phyloP scores from a whole-genome alignment of 1,140 invertebrate genomes.

The Plutomurus gul region DNA sequence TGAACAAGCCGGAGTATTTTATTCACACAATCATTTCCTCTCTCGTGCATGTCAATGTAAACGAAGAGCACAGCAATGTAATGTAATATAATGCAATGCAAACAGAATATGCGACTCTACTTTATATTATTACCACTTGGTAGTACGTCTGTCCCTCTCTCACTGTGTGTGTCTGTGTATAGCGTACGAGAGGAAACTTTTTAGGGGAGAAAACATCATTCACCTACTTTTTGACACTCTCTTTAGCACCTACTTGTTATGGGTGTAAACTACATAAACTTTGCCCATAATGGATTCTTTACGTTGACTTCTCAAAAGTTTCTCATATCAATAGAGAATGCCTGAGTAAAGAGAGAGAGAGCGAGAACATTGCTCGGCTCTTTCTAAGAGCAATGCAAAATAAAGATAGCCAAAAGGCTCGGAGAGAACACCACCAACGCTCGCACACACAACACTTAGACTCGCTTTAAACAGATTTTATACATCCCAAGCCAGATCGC shows the following conservation, averaged over 20 bases:
- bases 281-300: constrained; percentile 42
- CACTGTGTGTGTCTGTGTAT: no score
- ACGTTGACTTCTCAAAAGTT: constrained; percentile 37
- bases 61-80: not conserved
- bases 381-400: no score
- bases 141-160: no score
- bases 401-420: not conserved
- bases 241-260: constrained; percentile 46
- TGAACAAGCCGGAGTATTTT: no score
- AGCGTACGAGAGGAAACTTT: constrained; percentile 1
- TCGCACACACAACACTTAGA: not conserved
- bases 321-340: constrained; percentile 29
- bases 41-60: not conserved
- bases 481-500: not conserved
- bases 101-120: not conserved
- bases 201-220: constrained; percentile 40
- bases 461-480: constrained; percentile 10
- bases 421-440: not conserved
- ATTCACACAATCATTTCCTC: not conserved
- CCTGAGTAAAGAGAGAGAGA: not conserved
- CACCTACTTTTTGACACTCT: constrained; percentile 44
- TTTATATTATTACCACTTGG: not conserved
- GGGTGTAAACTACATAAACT: constrained; percentile 46
- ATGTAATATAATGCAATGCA: not conserved
- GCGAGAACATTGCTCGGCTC: constrained; percentile 1